Conservation (phyloP, 2,888 invertebrate genomes). For the Troilus luridus region DNA sequence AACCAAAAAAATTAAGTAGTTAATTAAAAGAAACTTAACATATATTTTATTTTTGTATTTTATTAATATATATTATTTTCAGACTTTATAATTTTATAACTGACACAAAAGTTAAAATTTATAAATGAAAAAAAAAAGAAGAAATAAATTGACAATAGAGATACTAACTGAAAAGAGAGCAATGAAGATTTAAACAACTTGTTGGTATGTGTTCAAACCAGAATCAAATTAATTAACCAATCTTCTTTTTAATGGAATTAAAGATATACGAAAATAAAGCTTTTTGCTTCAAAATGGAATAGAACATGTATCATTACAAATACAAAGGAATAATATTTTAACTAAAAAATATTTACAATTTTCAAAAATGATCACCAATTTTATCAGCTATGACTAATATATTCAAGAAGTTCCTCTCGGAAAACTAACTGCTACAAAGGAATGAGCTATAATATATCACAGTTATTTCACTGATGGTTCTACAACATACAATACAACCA, state of each 20-base stretch:
- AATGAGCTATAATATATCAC: conserved; percentile 33
- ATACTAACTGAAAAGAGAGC: neutral
- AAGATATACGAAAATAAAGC: neutral
- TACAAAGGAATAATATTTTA: neutral
- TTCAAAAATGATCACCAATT: neutral
- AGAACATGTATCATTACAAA: neutral
- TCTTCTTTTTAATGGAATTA: neutral
- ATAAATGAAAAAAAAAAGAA: neutral
- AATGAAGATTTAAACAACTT: neutral
- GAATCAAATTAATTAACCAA: neutral
- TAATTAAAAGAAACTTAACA: neutral
- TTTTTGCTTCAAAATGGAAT: neutral
- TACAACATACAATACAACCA: conserved; percentile 17
- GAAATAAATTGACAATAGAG: neutral
- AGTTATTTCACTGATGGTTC: conserved; percentile 30
- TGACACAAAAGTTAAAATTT: neutral
- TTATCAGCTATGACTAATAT: neutral
- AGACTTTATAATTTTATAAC: neutral
- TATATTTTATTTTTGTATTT: too few species aligned
- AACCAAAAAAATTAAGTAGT: neutral
- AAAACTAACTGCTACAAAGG: neutral
- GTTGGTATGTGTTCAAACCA: neutral
- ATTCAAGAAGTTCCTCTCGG: neutral
- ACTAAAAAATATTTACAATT: neutral
- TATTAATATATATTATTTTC: too few species aligned